Evolutionary conservation across 2,888 invertebrate genomes (phyloP).

Genomic region (Chloroclystis v-ata): DNA sequence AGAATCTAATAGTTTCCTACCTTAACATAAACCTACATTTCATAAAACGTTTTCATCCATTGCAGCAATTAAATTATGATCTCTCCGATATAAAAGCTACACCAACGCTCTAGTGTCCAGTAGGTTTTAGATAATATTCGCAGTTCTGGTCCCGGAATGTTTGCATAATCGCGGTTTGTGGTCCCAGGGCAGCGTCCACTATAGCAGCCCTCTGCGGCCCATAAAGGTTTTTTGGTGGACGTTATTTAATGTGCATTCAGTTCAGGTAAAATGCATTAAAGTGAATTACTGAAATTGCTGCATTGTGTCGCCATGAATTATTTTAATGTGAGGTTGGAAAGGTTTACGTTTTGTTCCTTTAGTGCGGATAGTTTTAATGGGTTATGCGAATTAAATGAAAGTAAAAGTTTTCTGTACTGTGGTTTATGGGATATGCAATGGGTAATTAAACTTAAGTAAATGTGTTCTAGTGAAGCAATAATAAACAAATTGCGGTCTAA

Average conservation of each 20-base stretch:
- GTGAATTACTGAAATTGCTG: constrained; percentile 35
- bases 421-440: too few relatives aligned
- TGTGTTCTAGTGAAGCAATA: too few relatives aligned
- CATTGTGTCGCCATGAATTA: constrained; percentile 21
- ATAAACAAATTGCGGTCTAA: too few relatives aligned
- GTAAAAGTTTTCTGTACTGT: too few relatives aligned
- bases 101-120: neutral
- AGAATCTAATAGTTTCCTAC: too few relatives aligned
- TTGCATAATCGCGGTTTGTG: constrained; percentile 76
- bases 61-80: too few relatives aligned
- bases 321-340: constrained; percentile 13
- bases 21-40: too few relatives aligned
- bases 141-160: constrained; percentile 69
- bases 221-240: constrained; percentile 69
- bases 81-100: too few relatives aligned
- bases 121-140: constrained; percentile 60
- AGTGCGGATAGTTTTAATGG: neutral
- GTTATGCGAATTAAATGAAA: too few relatives aligned
- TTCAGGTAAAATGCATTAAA: constrained; percentile 44
- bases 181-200: constrained; percentile 65
- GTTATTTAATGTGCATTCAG: constrained; percentile 67
- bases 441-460: too few relatives aligned
- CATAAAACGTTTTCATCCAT: too few relatives aligned
- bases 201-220: constrained; percentile 55
- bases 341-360: neutral